Percentiles rank a stretch among this genome's conserved stretches.
Evolutionary conservation across 2,797 vertebrate species (phyloP).

Genomic region (Gouania willdenowi): DNA sequence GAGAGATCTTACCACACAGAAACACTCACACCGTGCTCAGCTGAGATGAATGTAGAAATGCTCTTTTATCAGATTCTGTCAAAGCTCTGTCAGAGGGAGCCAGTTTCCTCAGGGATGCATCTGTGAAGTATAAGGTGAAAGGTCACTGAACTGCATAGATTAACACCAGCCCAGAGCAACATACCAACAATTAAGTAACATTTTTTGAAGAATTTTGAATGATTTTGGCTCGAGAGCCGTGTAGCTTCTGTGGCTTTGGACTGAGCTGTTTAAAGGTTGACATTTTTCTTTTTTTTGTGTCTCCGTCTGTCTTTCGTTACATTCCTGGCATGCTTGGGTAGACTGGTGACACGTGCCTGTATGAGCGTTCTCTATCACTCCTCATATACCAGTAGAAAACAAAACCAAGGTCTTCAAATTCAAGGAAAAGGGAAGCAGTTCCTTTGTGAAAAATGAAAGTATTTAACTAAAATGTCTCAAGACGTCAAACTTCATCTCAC

Average conservation of each 20-base stretch:
- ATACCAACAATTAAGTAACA: not conserved
- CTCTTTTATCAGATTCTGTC: not conserved
- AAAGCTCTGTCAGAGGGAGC: not conserved
- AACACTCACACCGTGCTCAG: constrained; percentile 1
- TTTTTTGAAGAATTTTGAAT: not conserved
- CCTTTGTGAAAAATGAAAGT: not conserved
- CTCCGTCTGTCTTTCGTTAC: constrained; percentile 18
- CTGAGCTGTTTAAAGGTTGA: constrained; percentile 4
- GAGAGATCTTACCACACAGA: constrained; percentile 20
- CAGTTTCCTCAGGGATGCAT: constrained; percentile 1
- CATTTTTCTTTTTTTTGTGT: constrained; percentile 13
- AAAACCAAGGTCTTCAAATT: not conserved
- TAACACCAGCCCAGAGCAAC: constrained; percentile 2
- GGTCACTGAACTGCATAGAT: constrained; percentile 3
- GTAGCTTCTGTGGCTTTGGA: constrained; percentile 4
- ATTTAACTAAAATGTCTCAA: not conserved
- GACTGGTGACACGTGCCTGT: constrained; percentile 38
- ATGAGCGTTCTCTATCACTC: constrained; percentile 34
- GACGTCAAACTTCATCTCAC: not conserved
- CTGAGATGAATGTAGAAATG: constrained; percentile 14
- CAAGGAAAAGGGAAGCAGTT: not conserved
- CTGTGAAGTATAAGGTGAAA: constrained; percentile 5
- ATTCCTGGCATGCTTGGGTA: constrained; percentile 48
- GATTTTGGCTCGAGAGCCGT: not conserved
- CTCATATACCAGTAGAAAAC: constrained; percentile 11